Percentiles rank a stretch among this genome's conserved stretches.
Conservation (phyloP, 30 jellyfish, hydroid and myxozoan genomes). For the Turritopsis rubra region DNA sequence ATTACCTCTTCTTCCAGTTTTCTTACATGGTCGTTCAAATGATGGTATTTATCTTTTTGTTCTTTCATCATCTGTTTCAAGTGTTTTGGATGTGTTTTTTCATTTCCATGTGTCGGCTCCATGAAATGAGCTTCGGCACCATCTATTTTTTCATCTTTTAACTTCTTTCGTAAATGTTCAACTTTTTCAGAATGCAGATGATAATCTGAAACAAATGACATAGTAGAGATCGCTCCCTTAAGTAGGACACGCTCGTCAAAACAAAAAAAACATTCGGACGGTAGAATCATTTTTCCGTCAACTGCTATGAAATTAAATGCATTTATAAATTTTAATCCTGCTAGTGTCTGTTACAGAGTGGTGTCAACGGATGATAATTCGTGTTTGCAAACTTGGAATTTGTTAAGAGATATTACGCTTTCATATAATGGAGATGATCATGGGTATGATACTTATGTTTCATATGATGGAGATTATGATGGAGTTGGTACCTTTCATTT, state of each 20-base stretch:
- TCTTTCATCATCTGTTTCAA: conserved; percentile 1
- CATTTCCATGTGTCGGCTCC: not conserved
- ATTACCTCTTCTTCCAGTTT: conserved; percentile 3
- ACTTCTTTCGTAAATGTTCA: not conserved
- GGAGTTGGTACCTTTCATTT: conserved; percentile 1
- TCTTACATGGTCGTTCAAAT: not conserved
- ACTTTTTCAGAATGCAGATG: not conserved
- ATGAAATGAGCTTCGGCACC: not conserved
- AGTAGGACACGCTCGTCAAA: too few species aligned
- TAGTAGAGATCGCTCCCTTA: not conserved
- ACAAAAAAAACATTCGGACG: too few species aligned
- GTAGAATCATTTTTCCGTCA: too few species aligned
- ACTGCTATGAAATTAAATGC: too few species aligned
- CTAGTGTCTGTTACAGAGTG: too few species aligned
- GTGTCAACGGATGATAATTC: too few species aligned
- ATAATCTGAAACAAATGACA: not conserved
- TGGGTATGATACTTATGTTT: too few species aligned
- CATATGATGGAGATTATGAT: too few species aligned
- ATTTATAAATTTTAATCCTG: too few species aligned
- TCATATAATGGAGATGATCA: too few species aligned
- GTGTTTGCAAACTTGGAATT: too few species aligned
- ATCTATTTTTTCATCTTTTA: not conserved
- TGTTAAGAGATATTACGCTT: too few species aligned
- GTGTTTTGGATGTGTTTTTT: not conserved
- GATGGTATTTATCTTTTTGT: not conserved